Base-by-base conservation (phyloP, 2,888 invertebrate species). In the Melangyna quadrimaculata region DNA sequence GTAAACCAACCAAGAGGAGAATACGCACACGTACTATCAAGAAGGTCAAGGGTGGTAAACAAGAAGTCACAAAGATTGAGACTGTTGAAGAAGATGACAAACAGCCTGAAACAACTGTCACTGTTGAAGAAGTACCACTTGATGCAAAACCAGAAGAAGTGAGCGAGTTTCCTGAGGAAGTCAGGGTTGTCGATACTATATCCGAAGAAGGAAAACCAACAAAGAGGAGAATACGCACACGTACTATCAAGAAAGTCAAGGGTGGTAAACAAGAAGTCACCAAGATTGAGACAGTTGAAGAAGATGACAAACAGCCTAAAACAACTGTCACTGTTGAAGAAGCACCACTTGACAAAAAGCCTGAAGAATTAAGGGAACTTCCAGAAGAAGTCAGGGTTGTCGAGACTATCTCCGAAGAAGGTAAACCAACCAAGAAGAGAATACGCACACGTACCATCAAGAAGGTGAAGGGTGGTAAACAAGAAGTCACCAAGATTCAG, bases 1-100 rank as follows among this genome's bases (percentile, higher is more conserved):
- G 89, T 40, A 89, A 89, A 71, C 88, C 88, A 0, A 89, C 87
- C 24, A 88, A 91, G 88, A 90, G 90, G 87, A 91, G 87, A 59
- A 89, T 88, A n/a, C 78, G 90, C 57, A 92, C 90, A 74, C 90
- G 90, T 5, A 88, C 89, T 0, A 90, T 91, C 37, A 91, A 90
- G 80, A 91, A 89, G 77, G 87, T 89, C 72, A 87, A 86, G 72
- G 89, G 89, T 7, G 83, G 84, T 9, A 88, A 88, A 78, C 88
- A 88, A 83, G 88, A 89, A 82, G 78, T 88, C 17, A 89, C 89
- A 10, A 89, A 89, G 87, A 89, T 91, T 59, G 75, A 88, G 2
- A 91, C 89, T 0, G 87, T 89, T 32, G 88, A 90, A 72, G 89
- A 90, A 72, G 90, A 90, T 29, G 89, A 88, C 14, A 88, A 90